Base-by-base conservation (phyloP, 2,888 invertebrate genomes). In the Halictus quadricinctus region DNA sequence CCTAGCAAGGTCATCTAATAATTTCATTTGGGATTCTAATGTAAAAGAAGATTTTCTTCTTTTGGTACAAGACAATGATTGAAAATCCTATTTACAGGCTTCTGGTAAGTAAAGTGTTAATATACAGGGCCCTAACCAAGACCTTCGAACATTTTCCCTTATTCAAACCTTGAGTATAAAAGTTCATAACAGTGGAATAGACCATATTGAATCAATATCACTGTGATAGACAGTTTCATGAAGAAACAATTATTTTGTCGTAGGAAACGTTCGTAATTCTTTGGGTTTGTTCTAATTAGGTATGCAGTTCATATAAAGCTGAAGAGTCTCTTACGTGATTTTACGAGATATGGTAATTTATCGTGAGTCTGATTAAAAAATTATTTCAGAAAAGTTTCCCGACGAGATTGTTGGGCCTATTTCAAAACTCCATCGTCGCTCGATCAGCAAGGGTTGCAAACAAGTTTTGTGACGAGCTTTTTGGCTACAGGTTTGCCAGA, bases 381-480 rank as follows among this genome's bases (percentile, higher is more conserved):
- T 69, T 29, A 64, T 29, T 8, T 8, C 3, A 2, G 29, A 36
- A 36, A 18, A 8, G 18, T 66, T 36, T 36, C 7, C 3, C 18
- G 29, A 21, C 10, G 21, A 66, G 18, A 36, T 18, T 29, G 29
- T 21, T 36, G 18, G 10, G 66, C 36, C 29, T 66, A 36, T 36
- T 36, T 36, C 18, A 2, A 36, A 66, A 66, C 36, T 69, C 21
- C 36, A 41, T 69, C 41, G n/a, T 43, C 12, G 43, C 69, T 41
- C 41, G 69, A 69, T 73, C 29, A 50, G 50, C 46, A 50, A 36
- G 50, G 36, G 12, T 21, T 21, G 50, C 46, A 73, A 73, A 41
- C 69, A 41, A 69, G 29, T 29, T 73, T 50, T 36, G 25, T 54
- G 54, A 50, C 54, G 7, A 58, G 74, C 64, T 41, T 50, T 75